Evolutionary conservation across 1,140 invertebrate genomes (phyloP).

Genomic region (Drosophila nebulosa): DNA sequence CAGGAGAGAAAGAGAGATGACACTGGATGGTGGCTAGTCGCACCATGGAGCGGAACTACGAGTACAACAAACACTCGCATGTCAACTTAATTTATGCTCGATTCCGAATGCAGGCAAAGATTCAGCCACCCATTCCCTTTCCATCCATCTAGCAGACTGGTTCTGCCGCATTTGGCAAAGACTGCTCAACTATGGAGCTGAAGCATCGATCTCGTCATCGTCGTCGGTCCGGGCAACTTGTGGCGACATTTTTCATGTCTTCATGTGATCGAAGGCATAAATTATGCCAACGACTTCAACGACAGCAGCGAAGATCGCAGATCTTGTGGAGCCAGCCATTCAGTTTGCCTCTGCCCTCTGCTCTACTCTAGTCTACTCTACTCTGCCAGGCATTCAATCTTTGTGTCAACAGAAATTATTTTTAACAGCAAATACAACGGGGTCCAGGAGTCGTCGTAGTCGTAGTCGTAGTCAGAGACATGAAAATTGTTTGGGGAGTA

Average conservation of each 20-base stretch:
- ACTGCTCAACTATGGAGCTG: constrained; percentile 22
- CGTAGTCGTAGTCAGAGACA: constrained; percentile 5
- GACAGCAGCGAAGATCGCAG: constrained; percentile 28
- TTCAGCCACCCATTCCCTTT: not conserved
- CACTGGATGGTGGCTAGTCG: constrained; percentile 3
- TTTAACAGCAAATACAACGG: constrained; percentile 66
- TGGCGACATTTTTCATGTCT: constrained; percentile 78
- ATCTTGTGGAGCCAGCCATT: constrained; percentile 38
- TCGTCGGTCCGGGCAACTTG: constrained; percentile 64
- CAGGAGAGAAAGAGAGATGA: too few relatives aligned
- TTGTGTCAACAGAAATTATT: constrained; percentile 79
- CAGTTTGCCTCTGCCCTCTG: constrained; percentile 6
- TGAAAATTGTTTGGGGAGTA: constrained; percentile 18
- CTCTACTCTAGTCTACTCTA: not conserved
- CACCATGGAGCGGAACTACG: constrained; percentile 38
- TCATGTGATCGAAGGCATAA: constrained; percentile 78
- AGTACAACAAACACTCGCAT: constrained; percentile 52
- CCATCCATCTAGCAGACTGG: not conserved
- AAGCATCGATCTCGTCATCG: constrained; percentile 66
- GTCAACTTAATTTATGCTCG: constrained; percentile 76
- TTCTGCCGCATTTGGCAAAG: constrained; percentile 62
- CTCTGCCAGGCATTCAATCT: constrained; percentile 65
- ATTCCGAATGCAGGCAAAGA: constrained; percentile 51
- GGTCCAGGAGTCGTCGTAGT: not conserved
- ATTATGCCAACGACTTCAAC: constrained; percentile 49